A percentile compares a stretch with the other conserved stretches of the same genome.
These are phyloP conservation scores for Sarcophaga caerulescens DNA, from an alignment of 2,888 invertebrate species.

Conservation along the genomic window DNA sequence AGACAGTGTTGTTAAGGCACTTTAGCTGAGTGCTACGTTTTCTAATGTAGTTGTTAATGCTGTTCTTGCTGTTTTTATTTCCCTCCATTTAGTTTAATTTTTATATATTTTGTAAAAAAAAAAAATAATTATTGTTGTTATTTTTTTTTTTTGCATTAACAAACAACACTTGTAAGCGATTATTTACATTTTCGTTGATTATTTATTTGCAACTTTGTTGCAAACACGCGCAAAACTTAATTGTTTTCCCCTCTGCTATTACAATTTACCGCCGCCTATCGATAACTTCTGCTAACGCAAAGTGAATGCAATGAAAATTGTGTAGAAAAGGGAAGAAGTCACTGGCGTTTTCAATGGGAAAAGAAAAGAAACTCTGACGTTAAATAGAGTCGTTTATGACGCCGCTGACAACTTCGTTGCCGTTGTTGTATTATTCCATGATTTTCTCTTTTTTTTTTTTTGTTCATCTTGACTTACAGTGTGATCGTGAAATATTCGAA, in stretches of 20 bases:
- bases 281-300: neutral
- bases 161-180: neutral
- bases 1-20: constrained; percentile 25
- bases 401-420: neutral
- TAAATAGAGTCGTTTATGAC: neutral
- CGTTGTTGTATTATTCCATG: too few relatives aligned
- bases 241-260: neutral
- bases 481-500: constrained; percentile 53
- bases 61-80: neutral
- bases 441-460: neutral
- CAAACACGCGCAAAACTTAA: constrained; percentile 35
- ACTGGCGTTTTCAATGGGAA: neutral
- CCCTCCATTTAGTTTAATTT: too few relatives aligned
- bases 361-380: neutral
- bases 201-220: constrained; percentile 41
- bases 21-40: neutral
- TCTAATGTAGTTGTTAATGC: neutral
- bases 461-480: neutral
- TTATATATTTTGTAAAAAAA: too few relatives aligned
- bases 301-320: neutral
- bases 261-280: neutral
- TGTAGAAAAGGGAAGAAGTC: neutral
- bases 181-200: neutral
- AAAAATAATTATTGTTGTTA: neutral
- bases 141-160: neutral